These are phyloP conservation scores for Aleiodes alternator DNA, from an alignment of 2,888 invertebrate genomes.

Conservation along the genomic window DNA sequence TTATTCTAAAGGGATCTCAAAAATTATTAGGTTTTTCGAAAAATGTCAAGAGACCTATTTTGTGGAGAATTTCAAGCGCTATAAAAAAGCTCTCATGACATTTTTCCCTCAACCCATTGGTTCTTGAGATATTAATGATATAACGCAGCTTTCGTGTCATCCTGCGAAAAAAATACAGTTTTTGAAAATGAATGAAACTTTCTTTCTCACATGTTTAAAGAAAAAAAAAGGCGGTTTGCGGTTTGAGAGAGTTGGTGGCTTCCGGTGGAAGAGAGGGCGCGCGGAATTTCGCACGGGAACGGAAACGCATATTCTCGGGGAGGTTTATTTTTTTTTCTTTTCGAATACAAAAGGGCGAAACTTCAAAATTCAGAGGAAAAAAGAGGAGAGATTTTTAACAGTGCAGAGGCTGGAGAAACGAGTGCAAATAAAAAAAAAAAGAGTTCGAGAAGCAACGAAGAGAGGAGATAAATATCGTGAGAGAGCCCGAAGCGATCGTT, in stretches of 20 bases:
- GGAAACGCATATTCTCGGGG: slow-evolving; percentile 21
- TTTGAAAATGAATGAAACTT: too few species aligned
- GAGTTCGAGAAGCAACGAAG: slow-evolving; percentile 36
- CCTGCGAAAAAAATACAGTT: too few species aligned
- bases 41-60: too few species aligned
- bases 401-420: slow-evolving; percentile 10
- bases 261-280: slow-evolving; percentile 28
- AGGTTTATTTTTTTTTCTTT: slow-evolving; percentile 9
- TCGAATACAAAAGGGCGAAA: slow-evolving; percentile 9
- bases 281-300: slow-evolving; percentile 28
- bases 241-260: slow-evolving; percentile 23
- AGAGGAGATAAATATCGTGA: slow-evolving; percentile 32
- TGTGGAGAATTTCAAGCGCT: too few species aligned
- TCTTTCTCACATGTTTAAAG: not conserved
- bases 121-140: too few species aligned
- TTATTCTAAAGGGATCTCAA: too few species aligned
- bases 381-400: too few species aligned
- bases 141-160: too few species aligned
- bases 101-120: too few species aligned
- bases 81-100: too few species aligned
- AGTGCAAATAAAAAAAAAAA: slow-evolving; percentile 32
- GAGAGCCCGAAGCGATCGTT: slow-evolving; percentile 59
- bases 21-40: too few species aligned
- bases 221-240: slow-evolving; percentile 24
- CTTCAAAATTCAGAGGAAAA: not conserved